Base-by-base conservation (phyloP, 2,797 vertebrate genomes). In the Scarus forsteni region DNA sequence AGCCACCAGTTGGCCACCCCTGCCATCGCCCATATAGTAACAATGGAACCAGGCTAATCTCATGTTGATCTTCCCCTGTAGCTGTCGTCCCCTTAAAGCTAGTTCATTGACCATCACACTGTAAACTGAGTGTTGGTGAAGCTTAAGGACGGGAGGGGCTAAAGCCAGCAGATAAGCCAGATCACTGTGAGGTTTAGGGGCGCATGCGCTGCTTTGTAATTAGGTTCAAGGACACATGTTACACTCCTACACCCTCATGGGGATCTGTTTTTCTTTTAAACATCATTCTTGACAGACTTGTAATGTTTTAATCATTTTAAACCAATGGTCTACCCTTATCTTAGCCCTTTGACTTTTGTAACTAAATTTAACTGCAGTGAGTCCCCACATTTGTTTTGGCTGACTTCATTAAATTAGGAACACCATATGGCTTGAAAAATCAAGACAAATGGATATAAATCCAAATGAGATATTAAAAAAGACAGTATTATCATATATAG, bases 91-190 rank as follows among this genome's bases (percentile, higher is more conserved):
- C 63, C 51, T 66, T 63, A 77, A 78, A 77, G 68, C 77, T 70
- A 75, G 81, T 90, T 90, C 80, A 85, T 80, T 89, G 90, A 90
- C 91, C 89, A 87, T 73, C 80, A 54, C 80, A 75, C 77, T 80
- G 81, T 88, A 85, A 86, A 91, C 83, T 87, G 85, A 86, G 87
- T 89, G 90, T 89, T 85, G 86, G 92, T 88, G 77, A 89, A 90
- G 92, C 92, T 91, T 90, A 92, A 88, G 86, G 69, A 81, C 79
- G 86, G 90, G 90, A 85, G 92, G 88, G 85, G 77, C 88, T 81
- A 90, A 90, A 86, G 88, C 84, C 39, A 76, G 85, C 80, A 82
- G 94, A 94, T 94, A 93, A 95, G 92, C 89, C 92, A 93, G 93
- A 94, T 94, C 93, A 91, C 91, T 70, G 77, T 35, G 48, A 75